Percentiles rank a stretch among this genome's conserved stretches.
phyloP scores from a whole-genome alignment of 2,888 invertebrate species.

The Mesorhabditis belari region DNA sequence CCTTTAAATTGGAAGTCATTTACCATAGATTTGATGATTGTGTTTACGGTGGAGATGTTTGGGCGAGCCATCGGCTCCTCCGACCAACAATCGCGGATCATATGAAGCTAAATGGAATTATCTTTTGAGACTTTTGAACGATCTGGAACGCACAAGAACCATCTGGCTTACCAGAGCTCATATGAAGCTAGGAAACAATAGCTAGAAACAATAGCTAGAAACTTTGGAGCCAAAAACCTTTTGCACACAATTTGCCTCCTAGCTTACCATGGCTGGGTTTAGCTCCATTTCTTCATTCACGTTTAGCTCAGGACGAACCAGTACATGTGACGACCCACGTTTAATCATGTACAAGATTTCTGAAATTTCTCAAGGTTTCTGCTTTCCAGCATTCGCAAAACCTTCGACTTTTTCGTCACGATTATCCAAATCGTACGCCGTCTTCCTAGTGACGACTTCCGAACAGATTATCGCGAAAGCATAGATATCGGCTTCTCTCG shows the following conservation, averaged over 20 bases:
- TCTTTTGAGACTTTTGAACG: no score
- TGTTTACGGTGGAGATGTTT: conserved; percentile 33
- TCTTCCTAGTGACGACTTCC: conserved; percentile 45
- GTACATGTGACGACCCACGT: conserved; percentile 24
- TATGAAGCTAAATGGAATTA: conserved; percentile 29
- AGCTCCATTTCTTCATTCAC: conserved; percentile 24
- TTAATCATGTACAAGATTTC: conserved; percentile 44
- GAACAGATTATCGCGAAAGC: conserved; percentile 47
- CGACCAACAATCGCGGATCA: conserved; percentile 48
- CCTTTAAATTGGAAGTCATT: no score
- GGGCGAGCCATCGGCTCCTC: conserved; percentile 42
- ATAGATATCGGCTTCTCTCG: conserved; percentile 43
- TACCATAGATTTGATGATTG: conserved; percentile 32
- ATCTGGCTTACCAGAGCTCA: conserved; percentile 25
- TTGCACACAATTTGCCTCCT: no score
- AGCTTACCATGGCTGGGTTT: no score
- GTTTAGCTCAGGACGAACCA: conserved; percentile 25
- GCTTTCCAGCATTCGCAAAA: not conserved
- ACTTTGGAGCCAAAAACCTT: no score
- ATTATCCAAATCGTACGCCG: conserved; percentile 43
- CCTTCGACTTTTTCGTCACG: conserved; percentile 22
- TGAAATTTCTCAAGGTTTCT: no score
- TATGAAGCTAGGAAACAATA: no score
- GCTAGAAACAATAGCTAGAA: no score
- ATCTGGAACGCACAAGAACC: no score